A percentile compares a stretch with the other conserved stretches of the same genome.
Conservation (phyloP, 2,797 vertebrate species). For the Smutsia gigantea region DNA sequence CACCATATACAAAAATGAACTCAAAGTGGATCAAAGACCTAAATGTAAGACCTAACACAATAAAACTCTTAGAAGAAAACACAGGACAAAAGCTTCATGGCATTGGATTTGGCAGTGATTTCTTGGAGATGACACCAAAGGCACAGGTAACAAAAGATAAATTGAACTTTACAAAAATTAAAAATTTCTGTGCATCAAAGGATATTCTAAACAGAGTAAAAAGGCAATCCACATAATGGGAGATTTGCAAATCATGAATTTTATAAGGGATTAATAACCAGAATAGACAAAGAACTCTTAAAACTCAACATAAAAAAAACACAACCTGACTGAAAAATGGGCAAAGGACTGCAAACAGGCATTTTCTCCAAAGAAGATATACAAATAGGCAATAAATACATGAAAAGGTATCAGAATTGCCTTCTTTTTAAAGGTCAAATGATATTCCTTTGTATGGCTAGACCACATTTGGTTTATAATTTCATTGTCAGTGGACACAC, state of each 20-base stretch:
- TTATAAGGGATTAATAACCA: not conserved
- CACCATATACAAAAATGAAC: no score
- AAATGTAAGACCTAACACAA: no score
- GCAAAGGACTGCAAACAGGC: not conserved
- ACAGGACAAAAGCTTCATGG: no score
- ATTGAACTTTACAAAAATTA: not conserved
- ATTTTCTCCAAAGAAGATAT: not conserved
- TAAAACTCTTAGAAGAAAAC: no score
- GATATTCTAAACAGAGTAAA: not conserved
- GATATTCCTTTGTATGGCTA: not conserved
- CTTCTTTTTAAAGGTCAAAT: not conserved
- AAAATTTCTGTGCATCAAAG: not conserved
- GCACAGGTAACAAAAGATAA: not conserved
- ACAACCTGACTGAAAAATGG: not conserved
- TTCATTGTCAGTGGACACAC: not conserved
- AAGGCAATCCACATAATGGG: not conserved
- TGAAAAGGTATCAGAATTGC: not conserved
- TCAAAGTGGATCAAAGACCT: no score
- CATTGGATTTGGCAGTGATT: no score
- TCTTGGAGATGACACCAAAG: no score
- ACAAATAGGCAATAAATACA: not conserved
- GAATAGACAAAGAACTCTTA: not conserved
- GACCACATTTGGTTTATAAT: not conserved
- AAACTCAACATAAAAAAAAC: not conserved
- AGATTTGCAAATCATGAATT: not conserved